Evolutionary conservation across 2,888 invertebrate genomes (phyloP).

Genomic region (Chalcosyrphus nemorum): DNA sequence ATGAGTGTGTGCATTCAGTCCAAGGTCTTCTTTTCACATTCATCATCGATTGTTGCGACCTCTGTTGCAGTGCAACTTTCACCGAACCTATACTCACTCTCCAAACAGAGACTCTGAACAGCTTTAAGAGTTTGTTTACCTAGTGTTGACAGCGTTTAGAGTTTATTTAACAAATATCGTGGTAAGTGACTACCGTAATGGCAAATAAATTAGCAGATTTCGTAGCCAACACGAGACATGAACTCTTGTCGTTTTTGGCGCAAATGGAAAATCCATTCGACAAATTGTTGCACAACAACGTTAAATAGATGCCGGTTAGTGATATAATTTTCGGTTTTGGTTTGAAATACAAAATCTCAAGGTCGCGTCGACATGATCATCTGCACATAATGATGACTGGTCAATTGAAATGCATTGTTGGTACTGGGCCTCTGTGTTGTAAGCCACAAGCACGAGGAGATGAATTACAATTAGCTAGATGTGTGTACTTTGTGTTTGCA

Average conservation of each 20-base stretch:
- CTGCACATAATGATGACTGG: neutral
- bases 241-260: neutral
- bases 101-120: neutral
- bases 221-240: neutral
- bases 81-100: neutral
- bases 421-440: neutral
- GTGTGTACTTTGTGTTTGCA: neutral
- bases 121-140: constrained; percentile 16
- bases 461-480: neutral
- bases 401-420: constrained; percentile 3
- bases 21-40: constrained; percentile 40
- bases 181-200: constrained; percentile 13
- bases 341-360: constrained; percentile 1
- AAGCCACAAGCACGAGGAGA: neutral
- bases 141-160: neutral
- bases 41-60: neutral
- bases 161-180: constrained; percentile 8
- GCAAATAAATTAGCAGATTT: constrained; percentile 38
- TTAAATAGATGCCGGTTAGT: neutral
- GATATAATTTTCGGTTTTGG: neutral
- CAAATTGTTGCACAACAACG: constrained; percentile 4
- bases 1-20: constrained; percentile 27
- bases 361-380: neutral
- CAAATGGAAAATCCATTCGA: neutral
- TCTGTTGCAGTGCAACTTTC: constrained; percentile 25